A percentile compares a stretch with the other conserved stretches of the same genome.
These are phyloP conservation scores for Drosophila borborema DNA, from an alignment of 2,888 invertebrate species.

Conservation along the genomic window DNA sequence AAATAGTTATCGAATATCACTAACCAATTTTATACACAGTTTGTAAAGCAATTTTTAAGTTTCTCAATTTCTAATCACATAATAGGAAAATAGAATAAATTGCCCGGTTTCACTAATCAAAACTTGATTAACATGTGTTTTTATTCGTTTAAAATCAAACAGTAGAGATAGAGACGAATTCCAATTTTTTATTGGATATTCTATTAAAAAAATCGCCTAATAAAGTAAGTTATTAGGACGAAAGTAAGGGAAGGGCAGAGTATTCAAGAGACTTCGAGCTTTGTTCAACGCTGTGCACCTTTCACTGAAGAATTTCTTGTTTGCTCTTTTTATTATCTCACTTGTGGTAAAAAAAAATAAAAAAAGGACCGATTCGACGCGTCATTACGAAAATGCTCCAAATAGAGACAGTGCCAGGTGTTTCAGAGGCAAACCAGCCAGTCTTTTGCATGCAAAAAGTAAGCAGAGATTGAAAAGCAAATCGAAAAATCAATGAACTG, in stretches of 20 bases:
- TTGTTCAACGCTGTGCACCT: neutral
- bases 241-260: neutral
- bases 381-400: conserved; percentile 6
- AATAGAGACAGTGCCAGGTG: conserved; percentile 7
- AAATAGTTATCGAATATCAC: neutral
- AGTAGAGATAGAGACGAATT: neutral
- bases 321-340: conserved; percentile 9
- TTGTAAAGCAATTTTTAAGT: neutral
- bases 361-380: neutral
- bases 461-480: conserved; percentile 39
- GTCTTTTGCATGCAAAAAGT: conserved; percentile 36
- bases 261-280: neutral
- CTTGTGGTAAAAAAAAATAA: neutral
- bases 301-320: conserved; percentile 12
- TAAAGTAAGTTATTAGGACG: neutral
- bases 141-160: neutral
- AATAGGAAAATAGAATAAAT: neutral
- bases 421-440: neutral
- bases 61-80: neutral
- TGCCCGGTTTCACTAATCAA: neutral
- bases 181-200: neutral
- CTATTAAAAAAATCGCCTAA: neutral
- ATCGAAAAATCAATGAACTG: conserved; percentile 56
- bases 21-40: neutral
- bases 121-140: neutral